Evolutionary conservation across 2,888 invertebrate genomes (phyloP).

Genomic region (Bombyx huttoni): DNA sequence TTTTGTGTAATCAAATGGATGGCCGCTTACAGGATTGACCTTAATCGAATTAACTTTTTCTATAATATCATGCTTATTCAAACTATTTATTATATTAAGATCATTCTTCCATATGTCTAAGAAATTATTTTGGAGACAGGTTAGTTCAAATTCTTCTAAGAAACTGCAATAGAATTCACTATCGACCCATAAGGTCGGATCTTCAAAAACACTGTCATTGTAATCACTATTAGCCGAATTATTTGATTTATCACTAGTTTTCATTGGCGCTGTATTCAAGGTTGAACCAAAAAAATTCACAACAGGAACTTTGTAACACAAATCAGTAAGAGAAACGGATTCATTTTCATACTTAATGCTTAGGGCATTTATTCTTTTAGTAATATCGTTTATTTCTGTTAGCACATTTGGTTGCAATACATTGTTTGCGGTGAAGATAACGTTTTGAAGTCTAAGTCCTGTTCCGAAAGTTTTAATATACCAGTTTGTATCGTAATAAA

Average conservation of each 20-base stretch:
- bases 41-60: conserved; percentile 71
- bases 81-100: conserved; percentile 52
- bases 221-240: conserved; percentile 14
- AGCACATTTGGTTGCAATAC: conserved; percentile 76
- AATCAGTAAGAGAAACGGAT: conserved; percentile 32
- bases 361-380: conserved; percentile 55
- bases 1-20: conserved; percentile 74
- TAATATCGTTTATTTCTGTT: conserved; percentile 60
- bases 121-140: conserved; percentile 76
- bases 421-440: conserved; percentile 77
- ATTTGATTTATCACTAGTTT: conserved; percentile 11
- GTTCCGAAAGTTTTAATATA: conserved; percentile 77
- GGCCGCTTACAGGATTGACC: conserved; percentile 76
- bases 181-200: conserved; percentile 72
- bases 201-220: conserved; percentile 45
- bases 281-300: conserved; percentile 43
- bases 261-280: conserved; percentile 22
- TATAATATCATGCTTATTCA: conserved; percentile 75
- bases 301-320: conserved; percentile 59
- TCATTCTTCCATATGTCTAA: conserved; percentile 81
- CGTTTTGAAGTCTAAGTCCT: conserved; percentile 73
- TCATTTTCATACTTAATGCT: conserved; percentile 31
- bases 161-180: conserved; percentile 76
- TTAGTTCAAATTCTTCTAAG: conserved; percentile 71
- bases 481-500: conserved; percentile 80